phyloP scores from a whole-genome alignment of 1,140 invertebrate genomes.

The Heliconius melpomene region DNA sequence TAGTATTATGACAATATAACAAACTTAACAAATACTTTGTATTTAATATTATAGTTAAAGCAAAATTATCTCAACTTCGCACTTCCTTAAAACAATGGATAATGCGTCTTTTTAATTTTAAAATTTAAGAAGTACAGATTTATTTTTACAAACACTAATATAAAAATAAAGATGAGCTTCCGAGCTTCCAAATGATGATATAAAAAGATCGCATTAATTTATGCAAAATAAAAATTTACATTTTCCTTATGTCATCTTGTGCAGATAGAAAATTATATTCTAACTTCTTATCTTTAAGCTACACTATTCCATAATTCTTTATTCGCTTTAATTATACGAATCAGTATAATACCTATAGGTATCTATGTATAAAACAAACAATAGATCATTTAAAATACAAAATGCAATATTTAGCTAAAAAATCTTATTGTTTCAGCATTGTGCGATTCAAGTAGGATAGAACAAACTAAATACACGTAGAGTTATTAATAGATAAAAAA shows the following conservation, averaged over 20 bases:
- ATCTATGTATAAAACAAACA: not conserved
- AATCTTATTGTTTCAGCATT: not conserved
- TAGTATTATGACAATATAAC: too few species aligned
- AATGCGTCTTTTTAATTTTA: too few species aligned
- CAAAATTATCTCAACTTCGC: too few species aligned
- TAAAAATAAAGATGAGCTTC: not conserved
- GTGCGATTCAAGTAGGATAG: not conserved
- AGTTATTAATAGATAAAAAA: not conserved
- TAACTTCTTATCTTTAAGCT: not conserved
- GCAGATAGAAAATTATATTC: not conserved
- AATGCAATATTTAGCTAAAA: not conserved
- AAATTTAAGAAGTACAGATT: not conserved
- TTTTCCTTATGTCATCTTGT: not conserved
- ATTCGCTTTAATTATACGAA: not conserved
- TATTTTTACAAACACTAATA: not conserved
- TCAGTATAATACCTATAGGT: not conserved
- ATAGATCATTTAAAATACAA: not conserved
- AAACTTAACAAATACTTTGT: too few species aligned
- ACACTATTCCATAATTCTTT: not conserved
- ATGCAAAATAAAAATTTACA: not conserved
- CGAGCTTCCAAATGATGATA: not conserved
- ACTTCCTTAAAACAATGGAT: not conserved
- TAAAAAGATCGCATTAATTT: not conserved
- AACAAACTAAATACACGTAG: not conserved
- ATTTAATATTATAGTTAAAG: too few species aligned